Base-by-base conservation (phyloP, 2,888 invertebrate genomes). In the Atherix ibis region DNA sequence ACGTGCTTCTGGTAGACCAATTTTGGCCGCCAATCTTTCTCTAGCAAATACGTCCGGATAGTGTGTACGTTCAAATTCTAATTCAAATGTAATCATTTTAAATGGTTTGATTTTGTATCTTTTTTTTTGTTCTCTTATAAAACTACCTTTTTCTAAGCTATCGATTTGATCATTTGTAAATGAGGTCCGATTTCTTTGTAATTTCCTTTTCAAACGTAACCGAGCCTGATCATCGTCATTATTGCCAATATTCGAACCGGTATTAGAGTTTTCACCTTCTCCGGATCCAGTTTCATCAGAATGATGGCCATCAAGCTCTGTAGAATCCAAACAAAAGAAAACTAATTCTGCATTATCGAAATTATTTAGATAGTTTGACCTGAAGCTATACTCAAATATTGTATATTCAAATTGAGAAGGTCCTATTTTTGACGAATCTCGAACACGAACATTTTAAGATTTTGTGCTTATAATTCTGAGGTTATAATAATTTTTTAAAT, bases 121-220 rank as follows among this genome's bases (percentile, higher is more conserved):
- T n/a, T n/a, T n/a, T n/a, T n/a, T n/a, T n/a, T n/a, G n/a, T n/a
- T n/a, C n/a, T n/a, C n/a, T n/a, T n/a, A n/a, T n/a, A n/a, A 19
- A 5, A 19, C 9, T 19, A 94, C 97, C 95, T 82, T 94, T 95
- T 66, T 97, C 97, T 52, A 95, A 71, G 56, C 89, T 91, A 64
- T 98, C 97, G 55, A 98, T 92, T 65, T 97, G 97, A 56, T 94
- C 94, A 58, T 95, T 95, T 48, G 94, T 94, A 65, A 98, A 97
- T 37, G 92, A 92, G 35, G 97, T 97, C 49, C 97, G 71, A 64
- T 97, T 97, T 53, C 97, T 71, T 65, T 98, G 97, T 43, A 97
- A 69, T 62, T 97, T 97, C 55, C 95, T 69, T 65, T 97, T 97
- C 46, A 97, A 73, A 50, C 92, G 73, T 50, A 95, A 66, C 52